Evolutionary conservation across 2,888 invertebrate species (phyloP).

Genomic region (Brachyptera putata): DNA sequence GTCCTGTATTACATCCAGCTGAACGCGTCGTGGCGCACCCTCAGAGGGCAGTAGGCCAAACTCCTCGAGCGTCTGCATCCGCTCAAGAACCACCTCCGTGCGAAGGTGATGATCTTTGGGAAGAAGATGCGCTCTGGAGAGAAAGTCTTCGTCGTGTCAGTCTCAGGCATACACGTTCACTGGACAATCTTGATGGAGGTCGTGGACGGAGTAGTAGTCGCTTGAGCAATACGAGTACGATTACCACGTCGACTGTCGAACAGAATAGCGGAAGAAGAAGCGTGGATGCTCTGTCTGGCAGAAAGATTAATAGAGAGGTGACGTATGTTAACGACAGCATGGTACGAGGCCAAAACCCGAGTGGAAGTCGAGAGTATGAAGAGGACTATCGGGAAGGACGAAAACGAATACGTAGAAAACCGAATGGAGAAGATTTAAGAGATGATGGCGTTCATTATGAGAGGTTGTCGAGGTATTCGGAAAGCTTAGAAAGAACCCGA

Average conservation of each 20-base stretch:
- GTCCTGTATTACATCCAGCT: constrained; percentile 25
- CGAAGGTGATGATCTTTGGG: constrained; percentile 73
- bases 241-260: constrained; percentile 16
- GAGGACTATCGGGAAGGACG: constrained; percentile 46
- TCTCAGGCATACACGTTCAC: constrained; percentile 73
- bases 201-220: constrained; percentile 21
- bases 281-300: constrained; percentile 34
- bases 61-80: not conserved
- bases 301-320: constrained; percentile 62
- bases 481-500: constrained; percentile 49
- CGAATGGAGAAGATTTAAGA: constrained; percentile 23
- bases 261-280: constrained; percentile 33
- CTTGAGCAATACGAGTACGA: constrained; percentile 23
- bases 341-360: constrained; percentile 33
- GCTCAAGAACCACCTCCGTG: constrained; percentile 35
- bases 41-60: constrained; percentile 13
- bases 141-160: constrained; percentile 75
- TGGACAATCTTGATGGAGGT: constrained; percentile 69
- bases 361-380: constrained; percentile 35
- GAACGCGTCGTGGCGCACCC: constrained; percentile 18
- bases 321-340: constrained; percentile 68
- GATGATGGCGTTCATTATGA: constrained; percentile 57
- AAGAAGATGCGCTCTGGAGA: constrained; percentile 76
- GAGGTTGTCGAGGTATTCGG: constrained; percentile 51
- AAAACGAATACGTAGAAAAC: constrained; percentile 43